A percentile compares a stretch with the other conserved stretches of the same genome.
Conservation (phyloP, 2,888 invertebrate species). For the Allygus modestus region DNA sequence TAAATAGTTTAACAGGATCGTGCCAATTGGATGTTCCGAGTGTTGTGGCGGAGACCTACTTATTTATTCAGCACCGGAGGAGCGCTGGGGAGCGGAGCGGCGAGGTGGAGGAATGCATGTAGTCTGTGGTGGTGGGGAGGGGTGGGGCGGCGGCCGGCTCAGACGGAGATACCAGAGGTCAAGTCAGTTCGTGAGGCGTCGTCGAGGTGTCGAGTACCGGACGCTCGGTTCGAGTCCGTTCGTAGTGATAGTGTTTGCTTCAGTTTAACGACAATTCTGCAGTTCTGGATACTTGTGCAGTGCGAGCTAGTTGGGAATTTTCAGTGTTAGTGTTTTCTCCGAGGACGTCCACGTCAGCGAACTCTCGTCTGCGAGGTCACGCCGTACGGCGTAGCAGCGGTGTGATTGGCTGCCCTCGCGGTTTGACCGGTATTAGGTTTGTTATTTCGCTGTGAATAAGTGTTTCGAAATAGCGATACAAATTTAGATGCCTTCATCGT, state of each 20-base stretch:
- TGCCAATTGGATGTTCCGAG: too few species aligned
- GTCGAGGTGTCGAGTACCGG: neutral
- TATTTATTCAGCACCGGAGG: slow-evolving; percentile 46
- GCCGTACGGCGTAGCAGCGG: slow-evolving; percentile 22
- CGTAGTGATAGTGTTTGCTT: neutral
- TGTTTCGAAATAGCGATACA: neutral
- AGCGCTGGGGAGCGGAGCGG: neutral
- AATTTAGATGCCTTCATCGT: neutral
- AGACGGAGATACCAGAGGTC: slow-evolving; percentile 50
- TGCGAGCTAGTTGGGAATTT: neutral
- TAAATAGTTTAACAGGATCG: too few species aligned
- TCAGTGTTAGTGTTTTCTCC: neutral
- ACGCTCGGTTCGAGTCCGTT: neutral
- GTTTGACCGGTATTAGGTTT: neutral
- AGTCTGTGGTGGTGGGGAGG: neutral
- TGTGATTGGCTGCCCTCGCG: neutral
- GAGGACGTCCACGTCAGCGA: neutral
- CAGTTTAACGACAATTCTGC: neutral
- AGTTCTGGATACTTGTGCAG: slow-evolving; percentile 18
- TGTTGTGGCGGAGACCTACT: slow-evolving; percentile 50
- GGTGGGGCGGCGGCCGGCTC: neutral
- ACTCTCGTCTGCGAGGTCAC: neutral
- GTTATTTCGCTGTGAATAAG: slow-evolving; percentile 6
- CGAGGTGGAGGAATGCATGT: neutral
- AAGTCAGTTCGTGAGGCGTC: slow-evolving; percentile 54